Base-by-base conservation (phyloP, 2,797 vertebrate genomes). In the Peromyscus attwateri region DNA sequence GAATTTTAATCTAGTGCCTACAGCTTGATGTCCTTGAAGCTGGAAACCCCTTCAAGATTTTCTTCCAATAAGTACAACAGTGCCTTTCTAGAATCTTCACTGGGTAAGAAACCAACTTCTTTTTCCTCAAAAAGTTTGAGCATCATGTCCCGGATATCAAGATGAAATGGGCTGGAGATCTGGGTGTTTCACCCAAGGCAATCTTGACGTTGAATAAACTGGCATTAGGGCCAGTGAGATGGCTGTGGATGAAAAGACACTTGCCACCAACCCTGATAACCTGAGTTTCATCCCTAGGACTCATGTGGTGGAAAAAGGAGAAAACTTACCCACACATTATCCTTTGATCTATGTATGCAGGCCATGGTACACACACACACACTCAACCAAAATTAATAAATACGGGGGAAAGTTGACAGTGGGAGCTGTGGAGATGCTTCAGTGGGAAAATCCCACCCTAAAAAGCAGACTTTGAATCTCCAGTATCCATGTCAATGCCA, bases 131-230 rank as follows among this genome's bases (percentile, higher is more conserved):
- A 55, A 27, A 43, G 10, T 31, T 57, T 75, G 14, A 64, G 25
- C 40, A 62, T 27, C 23, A 14, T 37, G 14, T 29, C 31, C 31
- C 37, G 6, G 31, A 7, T 46, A 84, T 1, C 16, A 21, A 64
- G 21, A 13, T 8, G 6, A 19, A 60, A 75, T 27, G 34, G 46
- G 23, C 25, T 4, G 2, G 46, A 87, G 76, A 82, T 12, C 19
- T 23, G 8, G 11, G 9, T 14, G 49, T 27, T 34, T 85, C 1
- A 0, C 11, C 2, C 9, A 25, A 62, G 14, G 23, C 13, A 16
- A 85, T 52, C 34, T 16, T 60, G 17, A 60, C 34, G 79, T 31
- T 75, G 7, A 73, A 8, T 21, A 60, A 40, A 6, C 1, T 12
- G n/a, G 75, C 19, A 49, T 19, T 6, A 25, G 40, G 40, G 3